These are phyloP conservation scores for Phyllotreta striolata DNA, from an alignment of 2,888 invertebrate genomes.

Conservation along the genomic window DNA sequence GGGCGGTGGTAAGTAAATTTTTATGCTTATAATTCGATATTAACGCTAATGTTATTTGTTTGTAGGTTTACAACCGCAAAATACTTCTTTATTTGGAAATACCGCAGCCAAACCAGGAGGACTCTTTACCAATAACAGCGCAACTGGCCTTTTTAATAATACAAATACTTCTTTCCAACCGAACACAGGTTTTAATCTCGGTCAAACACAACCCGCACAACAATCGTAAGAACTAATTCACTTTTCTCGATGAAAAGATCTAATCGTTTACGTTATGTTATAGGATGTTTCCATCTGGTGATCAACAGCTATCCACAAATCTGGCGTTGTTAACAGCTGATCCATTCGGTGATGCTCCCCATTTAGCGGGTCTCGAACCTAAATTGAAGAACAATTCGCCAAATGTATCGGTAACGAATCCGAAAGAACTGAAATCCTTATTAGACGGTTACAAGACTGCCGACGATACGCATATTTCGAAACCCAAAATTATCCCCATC, in stretches of 20 bases:
- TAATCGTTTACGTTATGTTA: slow-evolving; percentile 25
- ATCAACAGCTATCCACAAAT: slow-evolving; percentile 43
- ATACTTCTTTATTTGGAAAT: slow-evolving; percentile 61
- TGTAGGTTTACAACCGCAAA: slow-evolving; percentile 33
- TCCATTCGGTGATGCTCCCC: slow-evolving; percentile 53
- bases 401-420: slow-evolving; percentile 52
- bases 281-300: slow-evolving; percentile 47
- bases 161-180: slow-evolving; percentile 39
- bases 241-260: slow-evolving; percentile 9
- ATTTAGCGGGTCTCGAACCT: slow-evolving; percentile 53
- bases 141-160: slow-evolving; percentile 42
- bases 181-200: slow-evolving; percentile 59
- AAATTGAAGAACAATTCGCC: slow-evolving; percentile 40
- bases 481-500: slow-evolving; percentile 49
- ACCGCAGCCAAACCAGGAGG: slow-evolving; percentile 62
- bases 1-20: slow-evolving; percentile 34
- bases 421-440: slow-evolving; percentile 53
- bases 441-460: slow-evolving; percentile 53
- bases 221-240: slow-evolving; percentile 51
- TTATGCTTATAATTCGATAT: not conserved
- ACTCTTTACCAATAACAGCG: slow-evolving; percentile 64
- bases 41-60: slow-evolving; percentile 2
- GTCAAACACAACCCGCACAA: slow-evolving; percentile 49
- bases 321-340: slow-evolving; percentile 48
- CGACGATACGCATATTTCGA: slow-evolving; percentile 44